Conservation (phyloP, 1,140 invertebrate genomes). For the Neodiprion pinetum region DNA sequence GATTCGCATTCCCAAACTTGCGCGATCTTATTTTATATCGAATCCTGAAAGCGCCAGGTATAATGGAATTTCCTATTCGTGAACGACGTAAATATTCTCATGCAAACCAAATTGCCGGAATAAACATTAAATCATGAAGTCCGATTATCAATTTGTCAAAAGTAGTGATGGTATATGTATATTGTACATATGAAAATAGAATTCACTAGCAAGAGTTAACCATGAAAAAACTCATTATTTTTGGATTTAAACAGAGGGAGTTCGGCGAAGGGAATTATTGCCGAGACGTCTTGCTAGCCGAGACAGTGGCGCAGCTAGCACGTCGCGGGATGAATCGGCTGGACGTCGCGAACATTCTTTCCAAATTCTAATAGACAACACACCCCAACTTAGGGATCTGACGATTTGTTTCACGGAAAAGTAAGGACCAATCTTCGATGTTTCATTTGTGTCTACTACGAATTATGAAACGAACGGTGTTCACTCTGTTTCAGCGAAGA, state of each 20-base stretch:
- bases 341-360: background rate
- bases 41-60: background rate
- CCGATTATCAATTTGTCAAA: background rate
- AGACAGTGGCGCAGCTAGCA: background rate
- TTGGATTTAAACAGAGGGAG: background rate
- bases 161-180: background rate
- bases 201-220: background rate
- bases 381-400: background rate
- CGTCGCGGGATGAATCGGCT: background rate
- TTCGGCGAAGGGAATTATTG: background rate
- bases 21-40: background rate
- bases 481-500: background rate
- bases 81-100: background rate
- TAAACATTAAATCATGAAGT: background rate
- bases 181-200: background rate
- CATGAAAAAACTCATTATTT: background rate
- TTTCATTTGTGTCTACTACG: background rate
- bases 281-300: background rate
- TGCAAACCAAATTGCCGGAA: background rate
- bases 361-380: background rate
- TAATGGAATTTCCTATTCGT: too few relatives aligned
- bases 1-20: background rate
- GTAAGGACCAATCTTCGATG: background rate
- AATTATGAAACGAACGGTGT: background rate
- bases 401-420: background rate